phyloP scores from a whole-genome alignment of 1,140 invertebrate species.

The Solenopsis fugax region DNA sequence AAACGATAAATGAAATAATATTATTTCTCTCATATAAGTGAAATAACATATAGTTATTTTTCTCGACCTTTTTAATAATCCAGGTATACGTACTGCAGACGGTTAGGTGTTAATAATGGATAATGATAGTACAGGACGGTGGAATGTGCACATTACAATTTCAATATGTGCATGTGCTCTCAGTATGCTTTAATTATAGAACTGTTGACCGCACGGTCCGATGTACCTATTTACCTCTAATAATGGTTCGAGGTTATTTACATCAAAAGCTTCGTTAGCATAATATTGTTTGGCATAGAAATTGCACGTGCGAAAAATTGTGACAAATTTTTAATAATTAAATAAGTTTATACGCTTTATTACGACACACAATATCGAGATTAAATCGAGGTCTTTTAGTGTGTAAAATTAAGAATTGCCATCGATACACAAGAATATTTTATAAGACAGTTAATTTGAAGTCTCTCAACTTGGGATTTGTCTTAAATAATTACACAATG shows the following conservation, averaged over 20 bases:
- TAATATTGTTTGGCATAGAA: slow-evolving; percentile 4
- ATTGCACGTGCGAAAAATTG: neutral
- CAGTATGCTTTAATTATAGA: slow-evolving; percentile 55
- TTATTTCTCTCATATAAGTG: slow-evolving; percentile 27
- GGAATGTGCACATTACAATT: slow-evolving; percentile 54
- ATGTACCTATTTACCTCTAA: slow-evolving; percentile 42
- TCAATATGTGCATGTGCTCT: slow-evolving; percentile 27
- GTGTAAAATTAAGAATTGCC: neutral
- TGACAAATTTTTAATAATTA: neutral
- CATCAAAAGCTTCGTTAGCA: slow-evolving; percentile 31
- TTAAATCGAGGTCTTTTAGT: neutral
- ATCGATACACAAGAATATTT: neutral
- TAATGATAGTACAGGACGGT: slow-evolving; percentile 38
- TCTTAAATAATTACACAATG: neutral
- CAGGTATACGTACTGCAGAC: slow-evolving; percentile 21
- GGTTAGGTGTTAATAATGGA: slow-evolving; percentile 53
- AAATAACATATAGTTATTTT: slow-evolving; percentile 4
- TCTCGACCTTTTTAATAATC: slow-evolving; percentile 20
- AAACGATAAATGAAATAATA: slow-evolving; percentile 1
- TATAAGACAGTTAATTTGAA: neutral
- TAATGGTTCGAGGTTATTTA: slow-evolving; percentile 34
- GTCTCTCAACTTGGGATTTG: neutral
- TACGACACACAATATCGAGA: neutral
- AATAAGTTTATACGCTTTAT: slow-evolving; percentile 1
- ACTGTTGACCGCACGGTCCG: slow-evolving; percentile 22